Evolutionary conservation across 2,113 vertebrate species (phyloP).

Genomic region (Pungitius pungitius): DNA sequence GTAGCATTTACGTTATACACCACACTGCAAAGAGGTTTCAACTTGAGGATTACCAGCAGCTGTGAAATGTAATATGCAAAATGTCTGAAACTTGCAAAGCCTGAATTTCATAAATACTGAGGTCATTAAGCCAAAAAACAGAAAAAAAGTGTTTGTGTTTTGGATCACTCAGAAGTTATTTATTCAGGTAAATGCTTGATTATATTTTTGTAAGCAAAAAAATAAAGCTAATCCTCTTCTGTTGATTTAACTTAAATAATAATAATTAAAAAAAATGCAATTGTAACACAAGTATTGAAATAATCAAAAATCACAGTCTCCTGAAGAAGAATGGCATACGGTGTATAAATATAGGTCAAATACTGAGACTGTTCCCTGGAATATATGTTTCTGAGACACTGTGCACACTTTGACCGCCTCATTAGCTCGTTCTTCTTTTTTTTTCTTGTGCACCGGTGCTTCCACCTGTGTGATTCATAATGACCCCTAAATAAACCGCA

Average conservation of each 20-base stretch:
- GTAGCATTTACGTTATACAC: neutral
- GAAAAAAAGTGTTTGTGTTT: too few species aligned
- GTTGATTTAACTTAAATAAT: too few species aligned
- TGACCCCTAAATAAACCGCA: neutral
- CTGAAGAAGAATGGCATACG: neutral
- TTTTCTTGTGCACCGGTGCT: neutral
- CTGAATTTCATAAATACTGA: neutral
- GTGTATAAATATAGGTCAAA: neutral
- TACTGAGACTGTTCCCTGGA: neutral
- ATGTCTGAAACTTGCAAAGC: neutral
- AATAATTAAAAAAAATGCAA: neutral
- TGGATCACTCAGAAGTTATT: neutral
- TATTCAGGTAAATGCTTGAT: neutral
- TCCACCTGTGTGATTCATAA: neutral
- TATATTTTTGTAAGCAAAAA: too few species aligned
- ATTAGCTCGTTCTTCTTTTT: neutral
- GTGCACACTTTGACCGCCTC: neutral
- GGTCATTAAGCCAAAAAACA: neutral
- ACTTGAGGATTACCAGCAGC: neutral
- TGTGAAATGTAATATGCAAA: neutral
- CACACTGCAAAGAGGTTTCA: neutral
- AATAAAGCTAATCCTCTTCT: neutral
- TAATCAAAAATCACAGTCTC: neutral
- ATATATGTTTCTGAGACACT: neutral
- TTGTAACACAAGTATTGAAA: neutral